A percentile compares a stretch with the other conserved stretches of the same genome.
phyloP scores from a whole-genome alignment of 2,888 invertebrate genomes.

The Drosophila sordidapex region DNA sequence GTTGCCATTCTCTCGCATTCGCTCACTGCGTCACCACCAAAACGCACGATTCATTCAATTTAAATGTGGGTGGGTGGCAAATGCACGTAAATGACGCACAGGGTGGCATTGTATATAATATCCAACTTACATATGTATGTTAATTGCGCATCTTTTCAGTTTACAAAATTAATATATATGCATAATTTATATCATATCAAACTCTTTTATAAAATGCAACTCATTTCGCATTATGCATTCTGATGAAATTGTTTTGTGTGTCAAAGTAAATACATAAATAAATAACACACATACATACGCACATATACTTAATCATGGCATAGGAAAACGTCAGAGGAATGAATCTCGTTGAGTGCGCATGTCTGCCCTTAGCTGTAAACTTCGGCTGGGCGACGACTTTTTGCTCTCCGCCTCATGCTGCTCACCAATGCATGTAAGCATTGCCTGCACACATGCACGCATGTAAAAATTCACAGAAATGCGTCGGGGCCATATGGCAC shows the following conservation, averaged over 20 bases:
- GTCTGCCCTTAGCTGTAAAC: slow-evolving; percentile 72
- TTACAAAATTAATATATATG: background rate
- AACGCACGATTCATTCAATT: slow-evolving; percentile 22
- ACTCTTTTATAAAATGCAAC: background rate
- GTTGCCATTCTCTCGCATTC: slow-evolving; percentile 15
- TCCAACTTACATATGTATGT: slow-evolving; percentile 8
- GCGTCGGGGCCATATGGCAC: slow-evolving; percentile 19
- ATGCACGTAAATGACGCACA: slow-evolving; percentile 41
- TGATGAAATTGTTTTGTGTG: background rate
- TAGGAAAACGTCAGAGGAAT: slow-evolving; percentile 13
- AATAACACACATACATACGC: background rate
- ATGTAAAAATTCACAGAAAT: background rate
- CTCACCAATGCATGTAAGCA: slow-evolving; percentile 17
- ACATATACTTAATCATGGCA: slow-evolving; percentile 13
- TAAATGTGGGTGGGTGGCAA: slow-evolving; percentile 13
- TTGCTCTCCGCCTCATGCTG: slow-evolving; percentile 33
- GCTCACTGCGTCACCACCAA: slow-evolving; percentile 30
- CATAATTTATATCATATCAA: background rate
- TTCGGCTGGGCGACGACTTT: slow-evolving; percentile 24
- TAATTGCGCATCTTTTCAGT: slow-evolving; percentile 14
- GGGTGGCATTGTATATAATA: slow-evolving; percentile 33
- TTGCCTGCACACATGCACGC: slow-evolving; percentile 2
- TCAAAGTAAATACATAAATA: background rate
- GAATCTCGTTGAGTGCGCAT: slow-evolving; percentile 60
- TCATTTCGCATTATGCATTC: background rate